Evolutionary conservation across 1,140 invertebrate genomes (phyloP), one percentile per base, ranked within the genome.

Genomic region (Drosophila sulfurigaster): DNA sequence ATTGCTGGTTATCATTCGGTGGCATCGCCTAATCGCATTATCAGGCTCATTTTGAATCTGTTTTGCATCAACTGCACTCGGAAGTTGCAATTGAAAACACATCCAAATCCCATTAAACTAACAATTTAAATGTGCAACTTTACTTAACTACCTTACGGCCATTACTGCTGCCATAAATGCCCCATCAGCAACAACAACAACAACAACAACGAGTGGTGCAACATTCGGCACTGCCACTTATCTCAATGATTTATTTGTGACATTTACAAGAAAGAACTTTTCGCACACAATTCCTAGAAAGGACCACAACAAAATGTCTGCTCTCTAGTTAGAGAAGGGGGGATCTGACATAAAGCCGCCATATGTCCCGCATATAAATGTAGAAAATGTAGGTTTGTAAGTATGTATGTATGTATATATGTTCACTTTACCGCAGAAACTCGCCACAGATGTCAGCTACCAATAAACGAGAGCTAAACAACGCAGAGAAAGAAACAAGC

Each of bases 171-270:
- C 67, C 67, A 69, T 69, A 79, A 82, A 46, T 48, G 63, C 48
- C 15, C 7, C 41, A 67, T 45, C 38, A 20, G 13, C 25, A 69
- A 11, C 48, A 67, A 45, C 48, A 30, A 13, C 15, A 62, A 13
- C 5, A 46, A 4, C 13, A 0, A 10, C 35, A n/a, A n/a, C 1
- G 46, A 63, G 11, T 11, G 13, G 15, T 35, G 76, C 72, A 72
- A 79, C 71, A 69, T 56, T 68, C 67, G 45, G 66, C 73, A 38
- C 57, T 71, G 59, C 59, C 73, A 63, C 67, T 87, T 87, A 87
- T 88, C 82, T 81, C 58, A 78, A 88, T 88, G 82, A 87, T 87
- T 88, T 87, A 87, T 87, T 51, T 88, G 72, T 82, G 32, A 67
- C 79, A 63, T 64, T 69, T 52, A 46, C 49, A 63, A 20, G 45